These are phyloP conservation scores for Antedon mediterranea DNA, from an alignment of 53 echinoderm and acorn worm species.

Conservation along the genomic window DNA sequence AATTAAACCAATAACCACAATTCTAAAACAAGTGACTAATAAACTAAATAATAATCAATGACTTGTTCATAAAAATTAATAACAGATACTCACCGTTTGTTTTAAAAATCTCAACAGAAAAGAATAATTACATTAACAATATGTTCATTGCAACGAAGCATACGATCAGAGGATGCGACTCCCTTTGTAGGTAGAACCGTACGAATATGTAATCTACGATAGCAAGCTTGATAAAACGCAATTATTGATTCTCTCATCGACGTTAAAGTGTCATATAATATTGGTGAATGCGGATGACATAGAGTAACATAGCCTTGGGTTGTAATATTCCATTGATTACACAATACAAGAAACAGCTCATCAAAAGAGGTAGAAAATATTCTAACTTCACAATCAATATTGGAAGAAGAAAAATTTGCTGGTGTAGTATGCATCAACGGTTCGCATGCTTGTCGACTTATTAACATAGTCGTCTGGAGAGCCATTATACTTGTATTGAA, in stretches of 20 bases:
- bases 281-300: not conserved
- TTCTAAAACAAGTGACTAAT: not conserved
- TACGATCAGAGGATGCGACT: not conserved
- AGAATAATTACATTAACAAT: not conserved
- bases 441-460: not conserved
- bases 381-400: not conserved
- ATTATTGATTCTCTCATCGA: not conserved
- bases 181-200: not conserved
- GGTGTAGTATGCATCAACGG: not conserved
- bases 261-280: not conserved
- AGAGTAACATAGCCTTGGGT: not conserved
- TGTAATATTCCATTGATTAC: not conserved
- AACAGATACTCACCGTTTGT: not conserved
- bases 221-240: not conserved
- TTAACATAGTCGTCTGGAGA: too few species aligned
- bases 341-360: not conserved
- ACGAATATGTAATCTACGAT: not conserved
- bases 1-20: not conserved
- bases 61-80: not conserved
- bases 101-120: not conserved
- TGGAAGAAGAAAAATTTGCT: not conserved
- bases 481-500: too few species aligned
- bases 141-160: not conserved
- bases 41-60: not conserved
- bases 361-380: not conserved